phyloP scores from a whole-genome alignment of 1,140 invertebrate genomes.

The Drepana arcuata region DNA sequence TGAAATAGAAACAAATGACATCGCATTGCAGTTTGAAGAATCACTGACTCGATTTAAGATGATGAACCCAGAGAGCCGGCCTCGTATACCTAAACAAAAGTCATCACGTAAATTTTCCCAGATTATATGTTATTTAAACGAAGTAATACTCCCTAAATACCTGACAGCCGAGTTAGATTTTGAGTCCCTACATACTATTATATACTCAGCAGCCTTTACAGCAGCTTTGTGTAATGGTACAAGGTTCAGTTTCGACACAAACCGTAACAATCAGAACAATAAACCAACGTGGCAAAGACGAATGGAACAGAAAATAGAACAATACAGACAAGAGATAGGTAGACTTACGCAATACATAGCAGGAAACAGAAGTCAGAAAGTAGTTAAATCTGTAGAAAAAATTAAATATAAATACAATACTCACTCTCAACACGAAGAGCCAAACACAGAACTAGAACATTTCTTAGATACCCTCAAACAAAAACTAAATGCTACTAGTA shows the following conservation, averaged over 20 bases:
- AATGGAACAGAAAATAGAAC: conserved; percentile 11
- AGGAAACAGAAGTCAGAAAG: conserved; percentile 6
- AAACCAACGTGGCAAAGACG: conserved; percentile 9
- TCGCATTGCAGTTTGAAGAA: conserved; percentile 2
- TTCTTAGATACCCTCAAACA: conserved; percentile 14
- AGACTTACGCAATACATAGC: conserved; percentile 2
- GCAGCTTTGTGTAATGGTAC: conserved; percentile 1
- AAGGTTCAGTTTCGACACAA: background rate
- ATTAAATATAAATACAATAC: background rate
- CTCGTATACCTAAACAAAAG: conserved; percentile 3
- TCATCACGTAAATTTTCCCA: conserved; percentile 1
- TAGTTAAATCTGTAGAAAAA: conserved; percentile 3
- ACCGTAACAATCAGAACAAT: conserved; percentile 3
- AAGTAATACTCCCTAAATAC: background rate
- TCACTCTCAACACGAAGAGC: conserved; percentile 6
- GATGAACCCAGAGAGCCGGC: conserved; percentile 2
- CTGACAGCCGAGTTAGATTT: background rate
- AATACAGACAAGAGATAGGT: background rate
- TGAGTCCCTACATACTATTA: conserved; percentile 5
- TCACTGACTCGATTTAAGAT: conserved; percentile 1
- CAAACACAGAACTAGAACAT: conserved; percentile 9
- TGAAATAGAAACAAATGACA: too few species aligned
- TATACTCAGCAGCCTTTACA: conserved; percentile 9
- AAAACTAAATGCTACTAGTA: too few species aligned
- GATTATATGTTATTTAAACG: conserved; percentile 4